phyloP scores from a whole-genome alignment of 1,140 invertebrate species.

The Dreissena rostriformis region DNA sequence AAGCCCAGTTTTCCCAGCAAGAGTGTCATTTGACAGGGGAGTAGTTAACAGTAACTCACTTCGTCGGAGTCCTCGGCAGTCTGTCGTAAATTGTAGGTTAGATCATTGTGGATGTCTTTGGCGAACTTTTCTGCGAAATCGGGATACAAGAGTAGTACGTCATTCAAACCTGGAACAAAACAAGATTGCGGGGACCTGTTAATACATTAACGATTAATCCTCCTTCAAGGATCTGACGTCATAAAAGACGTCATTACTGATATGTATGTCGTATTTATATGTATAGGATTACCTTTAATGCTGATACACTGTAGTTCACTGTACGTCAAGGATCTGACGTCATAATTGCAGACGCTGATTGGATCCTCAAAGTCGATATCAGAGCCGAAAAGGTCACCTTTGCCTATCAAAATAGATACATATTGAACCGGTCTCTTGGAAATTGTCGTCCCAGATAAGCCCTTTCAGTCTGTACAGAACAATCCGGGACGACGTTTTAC shows the following conservation, averaged over 20 bases:
- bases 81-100: slow-evolving; percentile 97
- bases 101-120: slow-evolving; percentile 96
- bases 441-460: no score
- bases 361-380: slow-evolving; percentile 90
- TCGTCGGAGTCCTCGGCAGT: slow-evolving; percentile 82
- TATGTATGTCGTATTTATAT: no score
- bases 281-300: slow-evolving; percentile 57
- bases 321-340: slow-evolving; percentile 96
- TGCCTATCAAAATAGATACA: slow-evolving; percentile 86
- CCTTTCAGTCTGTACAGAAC: no score
- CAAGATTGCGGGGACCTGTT: no score
- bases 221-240: no score
- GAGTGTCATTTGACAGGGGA: no score
- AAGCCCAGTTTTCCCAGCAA: no score
- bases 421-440: neutral
- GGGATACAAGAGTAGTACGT: slow-evolving; percentile 94
- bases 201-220: no score
- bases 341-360: slow-evolving; percentile 95
- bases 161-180: slow-evolving; percentile 90
- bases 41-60: neutral
- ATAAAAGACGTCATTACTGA: no score
- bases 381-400: slow-evolving; percentile 97
- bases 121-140: slow-evolving; percentile 95
- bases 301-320: slow-evolving; percentile 97
- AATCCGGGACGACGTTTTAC: no score